A percentile compares a stretch with the other conserved stretches of the same genome.
Conservation (phyloP, 2,797 vertebrate genomes). For the Lepus oiostolus region DNA sequence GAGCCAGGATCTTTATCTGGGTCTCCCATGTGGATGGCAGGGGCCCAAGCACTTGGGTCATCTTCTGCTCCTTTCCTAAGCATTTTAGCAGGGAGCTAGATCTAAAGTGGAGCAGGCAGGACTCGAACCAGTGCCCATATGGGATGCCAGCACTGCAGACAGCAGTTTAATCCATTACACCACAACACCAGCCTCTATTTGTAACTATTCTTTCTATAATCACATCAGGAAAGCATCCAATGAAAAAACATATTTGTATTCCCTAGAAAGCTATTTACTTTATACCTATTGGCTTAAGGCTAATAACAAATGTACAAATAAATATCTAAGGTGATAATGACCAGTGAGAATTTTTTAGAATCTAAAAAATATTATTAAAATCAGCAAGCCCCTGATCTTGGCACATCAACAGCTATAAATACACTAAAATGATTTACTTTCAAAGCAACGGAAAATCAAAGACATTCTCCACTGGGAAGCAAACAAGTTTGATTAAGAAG, state of each 20-base stretch:
- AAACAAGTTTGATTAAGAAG: conserved; percentile 66
- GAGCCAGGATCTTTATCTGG: too few relatives aligned
- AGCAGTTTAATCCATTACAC: too few relatives aligned
- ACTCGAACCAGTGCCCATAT: too few relatives aligned
- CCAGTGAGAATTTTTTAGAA: conserved; percentile 23
- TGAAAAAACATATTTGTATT: background rate
- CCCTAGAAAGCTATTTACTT: conserved; percentile 11
- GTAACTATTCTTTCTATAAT: background rate
- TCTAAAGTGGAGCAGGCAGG: too few relatives aligned
- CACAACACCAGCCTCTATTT: background rate
- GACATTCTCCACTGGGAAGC: conserved; percentile 35
- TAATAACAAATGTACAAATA: conserved; percentile 56
- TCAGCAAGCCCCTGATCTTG: conserved; percentile 49
- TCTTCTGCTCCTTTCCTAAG: too few relatives aligned
- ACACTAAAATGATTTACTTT: conserved; percentile 37
- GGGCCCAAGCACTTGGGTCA: too few relatives aligned
- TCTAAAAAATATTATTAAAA: conserved; percentile 53
- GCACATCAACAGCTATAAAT: background rate
- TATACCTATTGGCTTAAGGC: background rate
- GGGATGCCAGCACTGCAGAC: too few relatives aligned
- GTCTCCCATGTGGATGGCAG: too few relatives aligned
- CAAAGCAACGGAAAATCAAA: conserved; percentile 49
- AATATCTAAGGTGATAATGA: conserved; percentile 1
- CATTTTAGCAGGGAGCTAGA: too few relatives aligned
- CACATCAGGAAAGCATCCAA: background rate